Evolutionary conservation across 2,797 vertebrate genomes (phyloP).

Genomic region (Chloroceryle amazona): DNA sequence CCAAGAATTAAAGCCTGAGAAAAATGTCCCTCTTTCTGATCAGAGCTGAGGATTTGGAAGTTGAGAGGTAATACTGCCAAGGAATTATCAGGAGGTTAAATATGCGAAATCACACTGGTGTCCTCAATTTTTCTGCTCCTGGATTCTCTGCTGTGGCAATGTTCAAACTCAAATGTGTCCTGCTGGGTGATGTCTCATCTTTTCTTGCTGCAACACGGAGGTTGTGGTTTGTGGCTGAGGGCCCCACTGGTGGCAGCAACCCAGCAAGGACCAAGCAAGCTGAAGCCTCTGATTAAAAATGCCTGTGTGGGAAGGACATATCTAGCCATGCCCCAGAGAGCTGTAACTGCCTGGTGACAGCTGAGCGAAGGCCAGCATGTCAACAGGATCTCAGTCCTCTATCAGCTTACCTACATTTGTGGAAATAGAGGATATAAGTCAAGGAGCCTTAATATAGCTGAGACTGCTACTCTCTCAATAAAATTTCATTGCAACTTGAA

Average conservation of each 20-base stretch:
- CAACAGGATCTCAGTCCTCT: neutral
- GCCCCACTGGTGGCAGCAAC: neutral
- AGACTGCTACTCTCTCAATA: neutral
- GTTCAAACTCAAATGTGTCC: fast-evolving
- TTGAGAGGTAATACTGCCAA: neutral
- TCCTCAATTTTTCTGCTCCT: neutral
- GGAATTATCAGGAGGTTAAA: conserved; percentile 22
- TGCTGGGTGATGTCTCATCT: neutral
- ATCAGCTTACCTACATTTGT: neutral
- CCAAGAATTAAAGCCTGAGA: neutral
- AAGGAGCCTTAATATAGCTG: neutral
- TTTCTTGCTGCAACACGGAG: neutral
- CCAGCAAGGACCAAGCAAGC: neutral
- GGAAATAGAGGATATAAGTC: neutral
- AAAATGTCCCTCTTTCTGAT: neutral
- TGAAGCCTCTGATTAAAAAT: conserved; percentile 27
- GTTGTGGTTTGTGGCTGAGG: neutral
- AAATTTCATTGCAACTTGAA: neutral
- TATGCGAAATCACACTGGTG: neutral
- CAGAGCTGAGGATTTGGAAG: conserved; percentile 12
- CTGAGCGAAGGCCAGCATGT: neutral
- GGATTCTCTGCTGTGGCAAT: fast-evolving
- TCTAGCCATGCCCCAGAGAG: neutral
- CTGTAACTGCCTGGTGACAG: neutral
- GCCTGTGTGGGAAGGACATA: neutral